phyloP scores from a whole-genome alignment of 1,140 invertebrate species.

The Monochamus saltuarius region DNA sequence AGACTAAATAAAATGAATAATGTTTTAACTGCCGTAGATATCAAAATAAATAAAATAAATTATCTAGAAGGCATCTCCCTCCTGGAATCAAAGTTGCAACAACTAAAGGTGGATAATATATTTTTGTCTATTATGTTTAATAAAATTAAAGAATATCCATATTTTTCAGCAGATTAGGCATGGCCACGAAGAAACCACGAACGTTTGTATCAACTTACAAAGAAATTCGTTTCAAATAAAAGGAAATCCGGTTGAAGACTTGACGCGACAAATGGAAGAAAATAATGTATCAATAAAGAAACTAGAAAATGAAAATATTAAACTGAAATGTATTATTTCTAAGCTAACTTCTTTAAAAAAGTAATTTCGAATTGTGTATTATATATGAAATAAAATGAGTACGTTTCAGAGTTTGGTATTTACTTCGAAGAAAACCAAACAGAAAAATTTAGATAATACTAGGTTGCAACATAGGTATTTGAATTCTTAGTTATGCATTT shows the following conservation, averaged over 20 bases:
- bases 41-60: too few relatives aligned
- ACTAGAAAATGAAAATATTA: slow-evolving; percentile 32
- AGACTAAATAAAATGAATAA: slow-evolving; percentile 11
- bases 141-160: too few relatives aligned
- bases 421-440: too few relatives aligned
- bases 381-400: too few relatives aligned
- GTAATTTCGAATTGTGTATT: background rate
- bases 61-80: background rate
- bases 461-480: too few relatives aligned
- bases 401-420: too few relatives aligned
- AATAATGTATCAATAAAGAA: slow-evolving; percentile 35
- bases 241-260: slow-evolving; percentile 37
- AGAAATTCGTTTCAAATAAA: slow-evolving; percentile 19
- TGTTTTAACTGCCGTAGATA: too few relatives aligned
- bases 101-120: background rate
- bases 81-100: background rate
- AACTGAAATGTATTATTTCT: slow-evolving; percentile 19
- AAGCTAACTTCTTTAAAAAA: slow-evolving; percentile 28
- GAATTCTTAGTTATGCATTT: too few relatives aligned
- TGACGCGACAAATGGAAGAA: slow-evolving; percentile 35
- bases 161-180: background rate
- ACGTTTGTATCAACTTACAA: background rate
- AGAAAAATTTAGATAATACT: too few relatives aligned
- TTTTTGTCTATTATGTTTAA: background rate
- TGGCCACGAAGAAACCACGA: background rate